phyloP scores from a whole-genome alignment of 2,113 vertebrate species.

The Mustela nigripes region DNA sequence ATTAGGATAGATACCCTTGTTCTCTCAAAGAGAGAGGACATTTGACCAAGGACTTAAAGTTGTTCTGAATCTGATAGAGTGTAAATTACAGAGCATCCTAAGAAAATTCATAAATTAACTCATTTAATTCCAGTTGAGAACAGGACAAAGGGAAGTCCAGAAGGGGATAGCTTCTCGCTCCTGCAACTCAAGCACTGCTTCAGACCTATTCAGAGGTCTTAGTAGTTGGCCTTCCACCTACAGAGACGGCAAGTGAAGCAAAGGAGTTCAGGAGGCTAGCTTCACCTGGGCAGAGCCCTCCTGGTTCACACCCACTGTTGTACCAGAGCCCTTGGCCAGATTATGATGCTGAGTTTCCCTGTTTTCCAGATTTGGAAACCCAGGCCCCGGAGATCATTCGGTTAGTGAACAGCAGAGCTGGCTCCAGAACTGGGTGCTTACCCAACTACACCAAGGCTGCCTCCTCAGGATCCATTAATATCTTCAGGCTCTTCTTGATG shows the following conservation, averaged over 20 bases:
- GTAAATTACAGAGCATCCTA: not conserved
- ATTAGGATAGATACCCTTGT: not conserved
- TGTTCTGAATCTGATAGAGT: not conserved
- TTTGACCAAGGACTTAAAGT: conserved; percentile 1
- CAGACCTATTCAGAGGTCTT: not conserved
- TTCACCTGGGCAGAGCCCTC: not conserved
- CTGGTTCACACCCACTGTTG: fast-evolving
- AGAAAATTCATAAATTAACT: not conserved
- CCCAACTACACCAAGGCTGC: not conserved
- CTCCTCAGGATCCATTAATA: not conserved
- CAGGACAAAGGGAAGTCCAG: not conserved
- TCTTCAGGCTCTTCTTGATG: conserved; percentile 10
- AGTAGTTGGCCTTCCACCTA: not conserved
- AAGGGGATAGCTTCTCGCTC: not conserved
- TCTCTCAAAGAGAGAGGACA: not conserved
- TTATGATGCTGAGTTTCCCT: not conserved
- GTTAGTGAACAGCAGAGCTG: not conserved
- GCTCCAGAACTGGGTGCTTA: not conserved
- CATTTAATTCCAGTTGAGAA: not conserved
- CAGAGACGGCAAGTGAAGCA: not conserved
- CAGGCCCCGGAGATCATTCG: not conserved
- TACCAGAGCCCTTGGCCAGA: not conserved
- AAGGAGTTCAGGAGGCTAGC: not conserved
- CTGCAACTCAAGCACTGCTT: not conserved
- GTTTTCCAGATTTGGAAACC: not conserved